phyloP scores from a whole-genome alignment of 2,797 vertebrate genomes.

The Pachyuromys duprasi region DNA sequence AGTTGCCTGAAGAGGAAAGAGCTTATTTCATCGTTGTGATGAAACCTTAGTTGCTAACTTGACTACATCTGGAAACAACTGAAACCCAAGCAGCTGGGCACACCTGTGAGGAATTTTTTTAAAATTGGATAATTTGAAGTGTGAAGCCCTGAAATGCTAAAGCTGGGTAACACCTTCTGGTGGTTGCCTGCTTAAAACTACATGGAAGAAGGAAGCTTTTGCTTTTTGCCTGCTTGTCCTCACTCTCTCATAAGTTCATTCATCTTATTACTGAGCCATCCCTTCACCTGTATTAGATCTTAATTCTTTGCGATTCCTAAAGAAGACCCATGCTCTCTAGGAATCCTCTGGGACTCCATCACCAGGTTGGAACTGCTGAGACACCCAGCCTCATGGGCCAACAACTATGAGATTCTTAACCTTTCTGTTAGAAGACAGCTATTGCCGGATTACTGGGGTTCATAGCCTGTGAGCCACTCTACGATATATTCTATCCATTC shows the following conservation, averaged over 20 bases:
- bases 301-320: no score
- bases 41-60: neutral
- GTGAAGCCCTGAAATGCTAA: neutral
- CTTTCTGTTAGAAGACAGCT: neutral
- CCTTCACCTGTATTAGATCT: neutral
- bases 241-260: no score
- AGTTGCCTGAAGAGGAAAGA: neutral
- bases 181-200: neutral
- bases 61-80: neutral
- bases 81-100: neutral
- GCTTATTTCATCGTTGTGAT: neutral
- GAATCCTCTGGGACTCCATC: neutral
- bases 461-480: neutral
- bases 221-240: neutral
- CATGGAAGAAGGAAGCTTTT: neutral
- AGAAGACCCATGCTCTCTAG: neutral
- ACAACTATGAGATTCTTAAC: neutral
- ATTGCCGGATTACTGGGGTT: neutral
- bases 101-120: neutral
- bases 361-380: neutral
- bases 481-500: neutral
- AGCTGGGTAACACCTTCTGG: neutral
- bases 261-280: neutral
- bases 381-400: neutral
- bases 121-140: neutral